Evolutionary conservation across 2,113 vertebrate species (phyloP), one percentile per base, ranked within the genome.

Genomic region (Chauna torquata): DNA sequence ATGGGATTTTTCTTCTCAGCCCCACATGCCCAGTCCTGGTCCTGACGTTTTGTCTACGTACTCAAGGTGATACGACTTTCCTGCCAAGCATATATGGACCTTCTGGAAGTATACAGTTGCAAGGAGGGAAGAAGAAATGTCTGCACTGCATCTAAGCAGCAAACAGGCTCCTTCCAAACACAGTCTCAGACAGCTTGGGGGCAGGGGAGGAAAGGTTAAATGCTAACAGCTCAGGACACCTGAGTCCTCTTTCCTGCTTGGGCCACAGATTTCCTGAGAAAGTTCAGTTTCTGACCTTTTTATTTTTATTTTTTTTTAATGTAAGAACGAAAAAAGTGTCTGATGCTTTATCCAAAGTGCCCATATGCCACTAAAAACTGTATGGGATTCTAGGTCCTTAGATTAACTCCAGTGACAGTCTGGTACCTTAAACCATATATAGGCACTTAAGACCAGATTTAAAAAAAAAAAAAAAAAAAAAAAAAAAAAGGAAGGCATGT

Each of bases 401-500:
- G 49, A 42, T 42, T 55, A 84, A 81, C 15, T 44, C n/a, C 28
- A 16, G 13, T 77, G 25, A 78, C 15, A 74, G 19, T 38, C 18
- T 85, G 24, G 32, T 68, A 50, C 71, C 19, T 94, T 55, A 92
- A 85, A 82, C 7, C 22, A 47, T 24, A n/a, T 3, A 9, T 45
- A 36, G 57, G 32, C 38, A 80, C 24, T 64, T 83, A 76, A 50
- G 2, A 58, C 17, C 17, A 71, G 20, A 49, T 69, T 54, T 8
- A 50, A 50, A 50, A 50, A 15, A 45, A 45, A 15, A 15, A 27
- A 18, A 28, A 40, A 64, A 45, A 45, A 15, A 15, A 27, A 18
- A 28, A 40, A 64, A 62, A 38, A 40, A 8, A 27, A 18, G 11
- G 6, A 50, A 50, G 23, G 4, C 23, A 16, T 0, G 0, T 77